These are phyloP conservation scores for Leptinotarsa tumamoca DNA, from an alignment of 2,888 invertebrate species.

Conservation along the genomic window DNA sequence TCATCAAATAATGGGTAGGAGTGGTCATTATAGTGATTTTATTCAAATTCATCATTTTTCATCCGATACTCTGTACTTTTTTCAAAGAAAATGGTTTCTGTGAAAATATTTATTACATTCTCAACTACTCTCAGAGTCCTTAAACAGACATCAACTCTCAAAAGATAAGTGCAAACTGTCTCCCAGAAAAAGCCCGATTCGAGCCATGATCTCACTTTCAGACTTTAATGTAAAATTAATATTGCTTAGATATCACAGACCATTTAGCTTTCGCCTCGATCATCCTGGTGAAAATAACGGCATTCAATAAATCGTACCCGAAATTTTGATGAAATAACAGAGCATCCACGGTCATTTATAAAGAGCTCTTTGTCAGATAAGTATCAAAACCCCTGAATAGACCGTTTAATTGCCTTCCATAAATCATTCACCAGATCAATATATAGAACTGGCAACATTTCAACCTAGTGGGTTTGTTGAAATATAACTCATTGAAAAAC, in stretches of 20 bases:
- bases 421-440: conserved; percentile 38
- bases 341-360: conserved; percentile 37
- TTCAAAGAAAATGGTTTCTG: no score
- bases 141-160: not conserved
- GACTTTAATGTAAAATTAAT: conserved; percentile 25
- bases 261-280: conserved; percentile 33
- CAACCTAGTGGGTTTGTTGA: conserved; percentile 33
- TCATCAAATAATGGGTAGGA: no score
- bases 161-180: not conserved
- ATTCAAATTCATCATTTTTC: no score
- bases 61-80: no score
- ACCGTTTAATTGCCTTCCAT: conserved; percentile 37
- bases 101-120: no score
- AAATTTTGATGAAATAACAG: conserved; percentile 36
- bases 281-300: conserved; percentile 31
- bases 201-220: conserved; percentile 2
- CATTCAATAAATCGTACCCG: conserved; percentile 33
- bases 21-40: no score
- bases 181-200: not conserved
- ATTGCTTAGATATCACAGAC: conserved; percentile 36
- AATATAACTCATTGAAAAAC: conserved; percentile 10
- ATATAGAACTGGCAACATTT: conserved; percentile 25
- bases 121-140: no score
- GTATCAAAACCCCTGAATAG: conserved; percentile 38
- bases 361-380: conserved; percentile 39